Percentiles rank a stretch among this genome's conserved stretches.
phyloP scores from a whole-genome alignment of 2,113 vertebrate species.

The Motacilla tschutschensis region DNA sequence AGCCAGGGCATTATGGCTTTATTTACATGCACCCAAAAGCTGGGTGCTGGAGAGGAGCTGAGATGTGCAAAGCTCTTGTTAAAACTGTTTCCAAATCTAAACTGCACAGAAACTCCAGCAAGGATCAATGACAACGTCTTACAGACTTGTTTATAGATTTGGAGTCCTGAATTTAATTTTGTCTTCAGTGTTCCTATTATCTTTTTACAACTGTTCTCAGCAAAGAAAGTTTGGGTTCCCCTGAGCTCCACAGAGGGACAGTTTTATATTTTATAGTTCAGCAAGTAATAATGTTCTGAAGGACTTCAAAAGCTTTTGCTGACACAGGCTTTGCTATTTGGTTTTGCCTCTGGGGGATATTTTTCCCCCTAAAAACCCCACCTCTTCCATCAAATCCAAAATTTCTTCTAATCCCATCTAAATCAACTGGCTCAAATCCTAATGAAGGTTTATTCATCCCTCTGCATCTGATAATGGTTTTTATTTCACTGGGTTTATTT shows the following conservation, averaged over 20 bases:
- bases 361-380: background rate
- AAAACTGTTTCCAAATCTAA: background rate
- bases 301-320: slow-evolving; percentile 17
- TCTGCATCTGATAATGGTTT: slow-evolving; percentile 40
- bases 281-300: slow-evolving; percentile 18
- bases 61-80: background rate
- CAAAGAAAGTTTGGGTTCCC: slow-evolving; percentile 8
- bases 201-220: slow-evolving; percentile 9
- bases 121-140: background rate
- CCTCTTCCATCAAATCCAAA: slow-evolving; percentile 27
- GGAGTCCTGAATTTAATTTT: background rate
- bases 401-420: slow-evolving; percentile 44
- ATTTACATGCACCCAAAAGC: background rate
- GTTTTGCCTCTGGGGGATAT: background rate
- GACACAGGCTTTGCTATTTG: background rate
- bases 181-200: background rate
- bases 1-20: background rate
- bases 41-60: background rate
- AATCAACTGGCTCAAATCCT: slow-evolving; percentile 39
- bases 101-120: background rate
- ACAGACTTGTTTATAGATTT: background rate
- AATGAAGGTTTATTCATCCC: slow-evolving; percentile 32
- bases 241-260: background rate
- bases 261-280: background rate
- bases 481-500: slow-evolving; percentile 38